These are phyloP conservation scores for Xenopus borealis DNA, from an alignment of 2,113 vertebrate species.

Conservation along the genomic window DNA sequence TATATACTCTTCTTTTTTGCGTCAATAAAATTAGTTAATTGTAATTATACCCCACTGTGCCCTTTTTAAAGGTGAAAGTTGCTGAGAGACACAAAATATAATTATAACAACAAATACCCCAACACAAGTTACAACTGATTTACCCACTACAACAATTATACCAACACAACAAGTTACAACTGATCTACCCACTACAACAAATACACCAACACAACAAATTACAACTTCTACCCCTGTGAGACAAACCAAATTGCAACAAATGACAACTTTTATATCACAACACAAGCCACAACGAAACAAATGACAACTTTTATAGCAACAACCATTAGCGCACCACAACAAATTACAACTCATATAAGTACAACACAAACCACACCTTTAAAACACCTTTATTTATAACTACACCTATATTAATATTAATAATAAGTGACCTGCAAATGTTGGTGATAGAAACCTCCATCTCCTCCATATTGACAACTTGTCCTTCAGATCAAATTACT, in stretches of 20 bases:
- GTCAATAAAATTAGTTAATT: no score
- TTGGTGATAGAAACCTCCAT: background rate
- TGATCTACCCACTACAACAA: background rate
- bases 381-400: background rate
- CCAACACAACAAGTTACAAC: slow-evolving; percentile 1
- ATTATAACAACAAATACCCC: slow-evolving; percentile 11
- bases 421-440: no score
- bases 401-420: background rate
- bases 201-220: background rate
- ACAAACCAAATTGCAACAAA: background rate
- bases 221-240: background rate
- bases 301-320: slow-evolving; percentile 42
- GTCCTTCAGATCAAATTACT: background rate
- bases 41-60: no score
- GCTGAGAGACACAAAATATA: no score
- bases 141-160: background rate
- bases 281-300: background rate
- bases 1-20: no score
- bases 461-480: background rate
- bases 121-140: slow-evolving; percentile 20
- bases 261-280: slow-evolving; percentile 7
- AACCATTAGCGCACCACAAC: slow-evolving; percentile 17
- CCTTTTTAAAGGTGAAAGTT: no score
- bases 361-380: slow-evolving; percentile 7
- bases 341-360: slow-evolving; percentile 13